Base-by-base conservation (phyloP, 2,888 invertebrate genomes). In the Epinotia ramella region DNA sequence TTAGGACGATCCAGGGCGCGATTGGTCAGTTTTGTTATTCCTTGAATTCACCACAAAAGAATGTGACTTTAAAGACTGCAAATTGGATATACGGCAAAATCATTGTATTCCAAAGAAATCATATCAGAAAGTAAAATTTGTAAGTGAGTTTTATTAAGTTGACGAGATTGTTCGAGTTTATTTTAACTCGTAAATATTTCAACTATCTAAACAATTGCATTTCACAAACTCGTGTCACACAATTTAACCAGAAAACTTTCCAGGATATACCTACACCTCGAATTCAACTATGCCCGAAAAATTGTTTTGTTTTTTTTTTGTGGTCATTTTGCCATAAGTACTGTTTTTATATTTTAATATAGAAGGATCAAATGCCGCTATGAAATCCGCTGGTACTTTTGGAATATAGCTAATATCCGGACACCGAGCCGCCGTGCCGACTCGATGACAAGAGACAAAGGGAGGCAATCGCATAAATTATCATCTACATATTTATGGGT, bases 381-480 rank as follows among this genome's bases (percentile, higher is more conserved):
- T 49, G 18, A 57, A 57, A 74, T 71, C 73, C 70, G 70, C 60
- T 72, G 63, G 65, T 46, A 78, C 67, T 57, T 73, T 73, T 71
- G 77, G 40, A 40, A 83, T 84, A 88, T 88, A 67, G 18, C 56
- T 56, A 88, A 85, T 84, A 84, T 87, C 84, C 87, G 90, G 90
- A 88, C 88, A 81, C 86, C 89, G 90, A 88, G 86, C 81, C 83
- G 80, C 79, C 80, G 84, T 86, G 87, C 88, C 89, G 89, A 87
- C 83, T 80, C 83, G 83, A 80, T 82, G 70, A 83, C 80, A 82
- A 82, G 84, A 81, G 83, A 81, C 81, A 71, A 78, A 77, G 79
- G 70, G 78, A 78, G 72, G 76, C 76, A 73, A 62, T 73, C 57
- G 18, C 69, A 74, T 71, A 69, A 12, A 67, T 79, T 73, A 75